Evolutionary conservation across 1,140 invertebrate genomes (phyloP), one percentile per base, ranked within the genome.

Genomic region (Pteromalus puparum): DNA sequence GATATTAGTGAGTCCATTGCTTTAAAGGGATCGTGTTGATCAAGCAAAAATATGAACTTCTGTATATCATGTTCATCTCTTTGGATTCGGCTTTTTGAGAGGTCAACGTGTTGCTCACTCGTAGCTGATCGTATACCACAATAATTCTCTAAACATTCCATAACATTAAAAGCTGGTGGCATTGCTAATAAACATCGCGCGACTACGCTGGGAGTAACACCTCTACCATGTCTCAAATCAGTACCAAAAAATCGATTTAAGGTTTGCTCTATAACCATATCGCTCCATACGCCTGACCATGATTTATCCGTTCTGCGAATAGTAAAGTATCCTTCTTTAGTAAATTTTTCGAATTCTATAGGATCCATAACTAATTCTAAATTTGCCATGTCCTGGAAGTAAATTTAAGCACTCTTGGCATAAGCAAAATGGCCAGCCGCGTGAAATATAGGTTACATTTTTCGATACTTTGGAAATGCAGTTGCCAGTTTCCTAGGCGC

Each of bases 41-140:
- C 85, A 77, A 93, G 90, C 91, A 90, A 93, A 24, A 86, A 81
- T 53, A 88, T 6, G 75, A 93, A 86, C 88, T 83, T 90, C 79
- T 86, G 53, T 77, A 90, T 81, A 84, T 93, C 90, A 85, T 84
- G 77, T 84, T 84, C 83, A 88, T 93, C 91, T 88, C 84, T 90
- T 87, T 90, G 89, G 26, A 91, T 86, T 84, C 92, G 83, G 68
- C 89, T 90, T 87, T 90, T 88, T 46, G 88, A 87, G 42, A 89
- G 81, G 88, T 93, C 92, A 81, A 92, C 88, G 88, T 93, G 91
- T 86, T 94, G 91, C 12, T 93, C 91, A 15, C 85, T 90, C 12
- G 91, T 89, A 85, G 86, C 82, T 65, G 89, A 89, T 68, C 76
- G 84, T 82, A 91, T 85, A 75, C 90, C 88, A 87, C 84, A 84